Percentiles rank a stretch among this genome's conserved stretches.
Evolutionary conservation across 2,888 invertebrate species (phyloP).

Genomic region (Meganola albula): DNA sequence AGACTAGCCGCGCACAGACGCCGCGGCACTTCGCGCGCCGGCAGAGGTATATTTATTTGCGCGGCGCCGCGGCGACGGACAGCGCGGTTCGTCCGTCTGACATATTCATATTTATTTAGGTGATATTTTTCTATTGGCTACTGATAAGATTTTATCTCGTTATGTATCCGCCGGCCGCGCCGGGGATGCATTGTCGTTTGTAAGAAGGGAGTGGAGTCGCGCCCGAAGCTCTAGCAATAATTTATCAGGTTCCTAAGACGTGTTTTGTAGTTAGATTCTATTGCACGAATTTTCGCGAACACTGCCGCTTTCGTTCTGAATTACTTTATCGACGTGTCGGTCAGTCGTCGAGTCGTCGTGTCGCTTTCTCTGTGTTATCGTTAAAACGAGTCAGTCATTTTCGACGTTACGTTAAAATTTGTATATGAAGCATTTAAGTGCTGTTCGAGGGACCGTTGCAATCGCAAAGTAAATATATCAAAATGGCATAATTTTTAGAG

Average conservation of each 20-base stretch:
- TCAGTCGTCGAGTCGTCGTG: constrained; percentile 47
- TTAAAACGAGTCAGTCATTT: constrained; percentile 54
- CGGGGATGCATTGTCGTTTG: constrained; percentile 53
- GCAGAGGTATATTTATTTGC: constrained; percentile 41
- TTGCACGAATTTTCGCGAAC: constrained; percentile 75
- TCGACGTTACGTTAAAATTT: constrained; percentile 66
- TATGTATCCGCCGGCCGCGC: constrained; percentile 57
- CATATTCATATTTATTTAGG: constrained; percentile 75
- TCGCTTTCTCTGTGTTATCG: constrained; percentile 59
- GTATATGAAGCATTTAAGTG: constrained; percentile 74
- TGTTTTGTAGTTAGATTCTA: constrained; percentile 76
- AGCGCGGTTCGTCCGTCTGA: constrained; percentile 46
- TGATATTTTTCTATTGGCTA: constrained; percentile 78
- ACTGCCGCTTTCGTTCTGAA: constrained; percentile 72
- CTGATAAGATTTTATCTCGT: constrained; percentile 73
- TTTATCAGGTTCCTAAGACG: constrained; percentile 78
- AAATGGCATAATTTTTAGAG: constrained; percentile 77
- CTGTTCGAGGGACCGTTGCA: constrained; percentile 77
- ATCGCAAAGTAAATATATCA: constrained; percentile 76
- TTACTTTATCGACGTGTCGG: constrained; percentile 54
- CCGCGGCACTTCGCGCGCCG: constrained; percentile 27
- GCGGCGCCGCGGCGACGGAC: constrained; percentile 36
- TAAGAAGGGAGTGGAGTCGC: constrained; percentile 43
- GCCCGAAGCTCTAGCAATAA: constrained; percentile 74
- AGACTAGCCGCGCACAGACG: constrained; percentile 29